These are phyloP conservation scores for Augochlora pura DNA, from an alignment of 1,140 invertebrate genomes.

Conservation along the genomic window DNA sequence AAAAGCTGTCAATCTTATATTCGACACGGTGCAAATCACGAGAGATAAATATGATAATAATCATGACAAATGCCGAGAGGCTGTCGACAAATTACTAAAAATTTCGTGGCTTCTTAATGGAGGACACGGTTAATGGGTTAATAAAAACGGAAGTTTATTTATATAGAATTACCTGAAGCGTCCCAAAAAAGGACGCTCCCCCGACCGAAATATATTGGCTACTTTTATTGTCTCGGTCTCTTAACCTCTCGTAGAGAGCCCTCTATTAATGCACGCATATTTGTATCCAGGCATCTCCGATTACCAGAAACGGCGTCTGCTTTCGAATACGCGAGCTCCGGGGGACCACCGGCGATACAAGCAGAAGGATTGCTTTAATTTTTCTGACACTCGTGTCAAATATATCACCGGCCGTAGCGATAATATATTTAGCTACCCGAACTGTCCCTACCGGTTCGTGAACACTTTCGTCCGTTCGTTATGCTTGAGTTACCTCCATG, in stretches of 20 bases:
- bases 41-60: too few species aligned
- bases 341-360: constrained; percentile 72
- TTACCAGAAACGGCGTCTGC: constrained; percentile 68
- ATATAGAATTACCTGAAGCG: not conserved
- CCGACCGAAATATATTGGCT: not conserved
- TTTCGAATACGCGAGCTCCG: constrained; percentile 58
- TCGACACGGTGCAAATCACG: too few species aligned
- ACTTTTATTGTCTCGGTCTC: constrained; percentile 18
- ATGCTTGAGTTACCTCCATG: not conserved
- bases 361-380: constrained; percentile 78
- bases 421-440: constrained; percentile 72
- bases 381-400: constrained; percentile 76
- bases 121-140: too few species aligned
- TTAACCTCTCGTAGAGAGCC: constrained; percentile 51
- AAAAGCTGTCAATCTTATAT: too few species aligned
- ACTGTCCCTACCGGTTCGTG: not conserved
- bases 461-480: not conserved
- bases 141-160: too few species aligned
- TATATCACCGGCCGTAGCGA: constrained; percentile 72
- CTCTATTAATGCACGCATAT: constrained; percentile 78
- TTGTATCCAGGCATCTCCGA: constrained; percentile 77
- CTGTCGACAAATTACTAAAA: too few species aligned
- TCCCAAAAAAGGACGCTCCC: constrained; percentile 1
- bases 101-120: too few species aligned
- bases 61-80: too few species aligned